Conservation (phyloP, 2,888 invertebrate genomes). For the Troides oblongomaculatus region DNA sequence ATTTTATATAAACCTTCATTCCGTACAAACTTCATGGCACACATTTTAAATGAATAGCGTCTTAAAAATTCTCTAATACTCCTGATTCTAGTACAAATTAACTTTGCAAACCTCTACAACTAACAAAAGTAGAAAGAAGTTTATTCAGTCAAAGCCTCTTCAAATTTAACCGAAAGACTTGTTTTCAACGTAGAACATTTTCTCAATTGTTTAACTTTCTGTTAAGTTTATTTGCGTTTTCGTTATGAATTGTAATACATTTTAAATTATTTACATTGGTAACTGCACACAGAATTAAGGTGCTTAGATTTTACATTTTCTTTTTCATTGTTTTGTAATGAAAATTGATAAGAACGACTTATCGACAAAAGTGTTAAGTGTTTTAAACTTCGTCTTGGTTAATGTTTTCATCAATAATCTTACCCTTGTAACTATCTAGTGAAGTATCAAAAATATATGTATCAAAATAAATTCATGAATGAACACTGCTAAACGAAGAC, state of each 20-base stretch:
- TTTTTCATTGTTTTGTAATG: not conserved
- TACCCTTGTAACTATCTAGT: not conserved
- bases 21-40: not conserved
- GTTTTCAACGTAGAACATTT: slow-evolving; percentile 25
- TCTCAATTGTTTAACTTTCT: slow-evolving; percentile 27
- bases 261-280: slow-evolving; percentile 29
- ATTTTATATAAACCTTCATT: not conserved
- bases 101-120: slow-evolving; percentile 26
- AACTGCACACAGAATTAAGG: not conserved
- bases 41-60: not conserved
- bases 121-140: slow-evolving; percentile 26
- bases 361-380: not conserved
- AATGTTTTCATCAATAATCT: not conserved
- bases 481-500: not conserved
- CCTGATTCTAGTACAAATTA: slow-evolving; percentile 26
- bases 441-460: not conserved
- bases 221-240: slow-evolving; percentile 27
- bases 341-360: not conserved
- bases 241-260: slow-evolving; percentile 22
- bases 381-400: not conserved
- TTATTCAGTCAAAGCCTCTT: slow-evolving; percentile 29
- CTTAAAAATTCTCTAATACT: slow-evolving; percentile 12
- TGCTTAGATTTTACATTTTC: not conserved
- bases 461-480: not conserved
- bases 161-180: slow-evolving; percentile 27